Conservation (phyloP, 2,797 vertebrate genomes). For the Melanitta fusca region DNA sequence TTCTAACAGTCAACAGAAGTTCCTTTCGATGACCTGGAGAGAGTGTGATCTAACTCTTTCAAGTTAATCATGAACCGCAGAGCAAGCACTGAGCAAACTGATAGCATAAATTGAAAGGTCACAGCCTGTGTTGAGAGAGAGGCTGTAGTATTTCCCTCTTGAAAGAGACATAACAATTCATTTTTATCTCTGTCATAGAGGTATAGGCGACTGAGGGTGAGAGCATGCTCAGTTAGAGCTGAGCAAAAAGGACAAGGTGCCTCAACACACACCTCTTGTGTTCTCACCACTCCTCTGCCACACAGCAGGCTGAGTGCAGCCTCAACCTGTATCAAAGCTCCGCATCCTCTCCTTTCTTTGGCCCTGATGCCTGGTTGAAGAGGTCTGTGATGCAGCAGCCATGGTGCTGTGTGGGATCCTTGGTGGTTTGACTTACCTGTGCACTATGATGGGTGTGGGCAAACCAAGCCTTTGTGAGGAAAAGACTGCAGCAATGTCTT, state of each 20-base stretch:
- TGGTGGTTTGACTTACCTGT: background rate
- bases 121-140: conserved; percentile 27
- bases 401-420: too few species aligned
- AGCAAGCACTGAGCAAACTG: conserved; percentile 53
- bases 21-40: conserved; percentile 24
- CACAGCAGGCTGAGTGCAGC: background rate
- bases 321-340: background rate
- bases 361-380: background rate
- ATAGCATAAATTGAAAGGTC: conserved; percentile 64
- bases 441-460: background rate
- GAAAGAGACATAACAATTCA: conserved; percentile 9
- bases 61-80: conserved; percentile 61
- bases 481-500: background rate
- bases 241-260: background rate
- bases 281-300: background rate
- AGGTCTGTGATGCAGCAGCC: too few species aligned
- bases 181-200: background rate
- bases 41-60: conserved; percentile 42
- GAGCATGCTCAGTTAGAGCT: background rate
- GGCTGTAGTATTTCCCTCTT: conserved; percentile 10
- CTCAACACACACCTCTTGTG: accelerated
- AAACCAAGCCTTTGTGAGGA: background rate
- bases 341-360: background rate
- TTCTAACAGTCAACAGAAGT: conserved; percentile 54
- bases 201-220: background rate